Conservation (phyloP, 2,113 vertebrate genomes). For the Onychorhynchus coronatus region DNA sequence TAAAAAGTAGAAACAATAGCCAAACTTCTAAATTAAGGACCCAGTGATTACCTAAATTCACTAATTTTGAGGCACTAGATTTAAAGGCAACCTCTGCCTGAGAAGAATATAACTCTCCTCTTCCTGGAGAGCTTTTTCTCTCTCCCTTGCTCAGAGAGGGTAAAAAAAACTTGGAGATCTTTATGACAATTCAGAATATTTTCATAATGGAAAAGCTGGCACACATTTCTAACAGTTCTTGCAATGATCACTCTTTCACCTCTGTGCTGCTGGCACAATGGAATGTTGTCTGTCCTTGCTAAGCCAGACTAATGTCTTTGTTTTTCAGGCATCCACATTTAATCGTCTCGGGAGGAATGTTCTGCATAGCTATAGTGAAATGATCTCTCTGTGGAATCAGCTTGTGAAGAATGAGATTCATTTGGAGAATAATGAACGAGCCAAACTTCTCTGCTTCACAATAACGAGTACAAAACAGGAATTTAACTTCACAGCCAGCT, state of each 20-base stretch:
- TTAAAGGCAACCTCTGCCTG: neutral
- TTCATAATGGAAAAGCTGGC: neutral
- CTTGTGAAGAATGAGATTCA: constrained; percentile 74
- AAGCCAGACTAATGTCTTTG: neutral
- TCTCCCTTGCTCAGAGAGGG: neutral
- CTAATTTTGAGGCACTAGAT: neutral
- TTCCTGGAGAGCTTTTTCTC: neutral
- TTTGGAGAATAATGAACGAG: constrained; percentile 68
- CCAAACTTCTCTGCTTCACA: constrained; percentile 74
- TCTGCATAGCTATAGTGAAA: constrained; percentile 74
- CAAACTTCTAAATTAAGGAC: neutral
- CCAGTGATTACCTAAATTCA: neutral
- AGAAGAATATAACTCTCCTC: neutral
- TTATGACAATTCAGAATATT: neutral
- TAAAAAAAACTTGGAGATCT: neutral
- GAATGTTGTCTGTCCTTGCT: neutral
- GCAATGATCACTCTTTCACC: neutral
- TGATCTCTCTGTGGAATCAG: constrained; percentile 79
- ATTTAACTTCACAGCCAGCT: constrained; percentile 75
- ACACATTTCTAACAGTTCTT: neutral
- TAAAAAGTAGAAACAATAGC: neutral
- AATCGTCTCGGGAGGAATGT: constrained; percentile 65
- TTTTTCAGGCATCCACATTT: constrained; percentile 73
- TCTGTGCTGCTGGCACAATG: neutral
- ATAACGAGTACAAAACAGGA: constrained; percentile 72